Base-by-base conservation (phyloP, 2,888 invertebrate genomes). In the Polyploca ridens region DNA sequence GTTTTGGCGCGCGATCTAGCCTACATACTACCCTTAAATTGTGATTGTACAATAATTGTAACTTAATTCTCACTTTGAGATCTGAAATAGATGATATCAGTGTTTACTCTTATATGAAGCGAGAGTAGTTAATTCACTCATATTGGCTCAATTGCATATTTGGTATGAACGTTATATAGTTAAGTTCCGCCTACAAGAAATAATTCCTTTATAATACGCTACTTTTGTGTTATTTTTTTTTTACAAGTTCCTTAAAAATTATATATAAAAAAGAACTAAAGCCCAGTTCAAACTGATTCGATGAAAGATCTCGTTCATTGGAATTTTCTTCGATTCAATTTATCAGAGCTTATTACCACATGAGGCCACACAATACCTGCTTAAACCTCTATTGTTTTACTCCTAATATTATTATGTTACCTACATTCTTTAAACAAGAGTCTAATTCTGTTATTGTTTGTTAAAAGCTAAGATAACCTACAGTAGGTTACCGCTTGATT, bases 171-270 rank as follows among this genome's bases (percentile, higher is more conserved):
- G 27, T 35, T 35, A 35, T 58, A 68, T 27, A 66, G 63, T 66
- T 71, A 59, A 65, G 68, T 69, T 70, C 74, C 74, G 77, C 72
- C 76, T 81, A 67, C 68, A 64, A 64, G 70, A 27, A 27, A 46
- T 10, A 6, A 46, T 46, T 1, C 2, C 14, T 14, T 14, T 71
- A 5, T 49, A 16, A 44, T 49, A n/a, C 77, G 75, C 75, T 76
- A 74, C 78, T 71, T 64, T 63, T 65, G 60, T 68, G 66, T 70
- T 58, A 1, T 67, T 62, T 19, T 54, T 19, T 8, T 49, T 13
- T 44, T 46, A 58, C 63, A 64, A 46, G 62, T 62, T 49, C 49
- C 27, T 8, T 62, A 33, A 46, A 27, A n/a, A 10, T 46, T n/a
- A 46, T n/a, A 46, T 44, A 11, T 8, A 8, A 41, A 41, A 41